These are phyloP conservation scores for Mixornis gularis DNA, from an alignment of 2,113 vertebrate species.

Conservation along the genomic window DNA sequence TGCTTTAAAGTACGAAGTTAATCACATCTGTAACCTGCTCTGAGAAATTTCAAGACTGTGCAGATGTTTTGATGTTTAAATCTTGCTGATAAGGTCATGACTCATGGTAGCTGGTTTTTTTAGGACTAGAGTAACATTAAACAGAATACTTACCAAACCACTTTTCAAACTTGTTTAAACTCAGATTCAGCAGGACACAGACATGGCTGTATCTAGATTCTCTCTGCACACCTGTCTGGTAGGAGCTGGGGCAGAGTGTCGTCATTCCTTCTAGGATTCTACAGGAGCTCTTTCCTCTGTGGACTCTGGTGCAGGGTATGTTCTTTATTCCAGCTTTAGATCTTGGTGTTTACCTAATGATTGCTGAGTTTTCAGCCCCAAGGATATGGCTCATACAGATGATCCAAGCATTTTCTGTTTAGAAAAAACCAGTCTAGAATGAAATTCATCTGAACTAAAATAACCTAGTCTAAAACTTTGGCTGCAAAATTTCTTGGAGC, in stretches of 20 bases:
- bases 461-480: neutral
- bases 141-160: neutral
- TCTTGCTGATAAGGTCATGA: neutral
- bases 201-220: neutral
- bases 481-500: neutral
- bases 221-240: neutral
- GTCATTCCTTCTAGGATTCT: constrained; percentile 19
- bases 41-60: neutral
- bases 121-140: neutral
- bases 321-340: neutral
- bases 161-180: neutral
- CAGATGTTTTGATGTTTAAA: neutral
- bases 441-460: neutral
- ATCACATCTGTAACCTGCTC: neutral
- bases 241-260: neutral
- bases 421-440: neutral
- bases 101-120: neutral
- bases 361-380: neutral
- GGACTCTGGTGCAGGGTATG: neutral
- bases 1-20: neutral
- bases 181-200: constrained; percentile 21
- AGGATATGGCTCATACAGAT: neutral
- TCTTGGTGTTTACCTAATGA: neutral
- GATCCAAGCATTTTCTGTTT: neutral
- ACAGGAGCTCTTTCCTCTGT: constrained; percentile 44